These are phyloP conservation scores for Drosophila kohkoa DNA, from an alignment of 1,140 invertebrate species.

Conservation along the genomic window DNA sequence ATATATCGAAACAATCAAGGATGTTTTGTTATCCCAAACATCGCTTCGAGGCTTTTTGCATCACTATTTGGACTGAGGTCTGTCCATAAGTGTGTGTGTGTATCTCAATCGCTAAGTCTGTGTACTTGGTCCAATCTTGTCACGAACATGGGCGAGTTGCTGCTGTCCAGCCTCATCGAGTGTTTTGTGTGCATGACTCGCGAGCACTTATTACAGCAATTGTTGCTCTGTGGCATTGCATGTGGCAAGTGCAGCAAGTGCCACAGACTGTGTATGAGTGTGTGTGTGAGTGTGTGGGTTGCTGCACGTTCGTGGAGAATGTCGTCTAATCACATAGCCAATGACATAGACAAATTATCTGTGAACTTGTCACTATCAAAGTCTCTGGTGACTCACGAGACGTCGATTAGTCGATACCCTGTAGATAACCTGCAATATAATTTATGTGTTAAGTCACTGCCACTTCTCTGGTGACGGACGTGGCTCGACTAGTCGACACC, in stretches of 20 bases:
- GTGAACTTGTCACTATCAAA: conserved; percentile 6
- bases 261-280: background rate
- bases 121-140: conserved; percentile 71
- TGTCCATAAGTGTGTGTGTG: conserved; percentile 3
- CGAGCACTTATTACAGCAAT: background rate
- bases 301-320: conserved; percentile 20
- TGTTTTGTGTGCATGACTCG: conserved; percentile 1
- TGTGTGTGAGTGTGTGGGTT: background rate
- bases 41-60: no score
- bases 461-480: no score
- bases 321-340: conserved; percentile 17
- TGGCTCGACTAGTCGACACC: no score
- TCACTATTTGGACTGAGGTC: background rate
- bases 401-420: no score
- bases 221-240: conserved; percentile 19
- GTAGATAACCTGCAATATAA: no score
- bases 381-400: no score
- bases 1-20: no score
- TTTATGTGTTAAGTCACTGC: background rate
- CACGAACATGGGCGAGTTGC: conserved; percentile 51
- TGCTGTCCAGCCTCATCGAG: conserved; percentile 8
- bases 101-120: conserved; percentile 1
- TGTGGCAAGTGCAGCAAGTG: conserved; percentile 24
- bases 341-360: conserved; percentile 16
- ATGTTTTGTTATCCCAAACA: no score